Conservation (phyloP, 2,888 invertebrate genomes). For the Pycnomerus fuliginosus region DNA sequence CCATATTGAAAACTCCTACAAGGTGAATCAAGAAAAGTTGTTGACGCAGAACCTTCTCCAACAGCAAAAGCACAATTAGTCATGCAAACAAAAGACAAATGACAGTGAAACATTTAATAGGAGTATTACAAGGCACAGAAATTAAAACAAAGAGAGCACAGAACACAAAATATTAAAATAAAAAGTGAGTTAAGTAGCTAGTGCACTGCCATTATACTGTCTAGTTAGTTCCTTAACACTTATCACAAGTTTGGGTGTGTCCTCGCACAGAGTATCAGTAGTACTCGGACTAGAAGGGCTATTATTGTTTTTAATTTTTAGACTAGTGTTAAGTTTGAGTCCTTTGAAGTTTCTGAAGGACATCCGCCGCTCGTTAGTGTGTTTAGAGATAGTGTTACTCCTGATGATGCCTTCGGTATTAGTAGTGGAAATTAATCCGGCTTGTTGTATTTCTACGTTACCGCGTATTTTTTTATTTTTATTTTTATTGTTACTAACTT, state of each 20-base stretch:
- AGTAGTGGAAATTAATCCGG: constrained; percentile 65
- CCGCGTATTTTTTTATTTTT: constrained; percentile 22
- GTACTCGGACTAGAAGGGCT: constrained; percentile 31
- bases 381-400: constrained; percentile 42
- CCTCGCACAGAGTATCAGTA: constrained; percentile 30
- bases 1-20: no score
- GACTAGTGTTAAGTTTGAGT: constrained; percentile 26
- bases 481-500: not conserved
- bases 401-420: constrained; percentile 59
- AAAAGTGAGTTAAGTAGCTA: constrained; percentile 9
- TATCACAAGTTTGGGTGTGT: constrained; percentile 10
- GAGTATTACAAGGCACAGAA: constrained; percentile 2
- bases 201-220: constrained; percentile 26
- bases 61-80: no score
- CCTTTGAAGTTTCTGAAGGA: constrained; percentile 45
- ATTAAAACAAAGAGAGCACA: constrained; percentile 2
- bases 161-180: no score
- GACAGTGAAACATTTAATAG: not conserved
- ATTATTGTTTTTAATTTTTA: constrained; percentile 17
- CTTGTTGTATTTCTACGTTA: constrained; percentile 59
- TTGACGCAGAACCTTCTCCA: no score
- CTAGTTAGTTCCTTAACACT: constrained; percentile 39
- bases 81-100: no score
- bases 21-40: no score
- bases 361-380: constrained; percentile 27